Evolutionary conservation across 2,888 invertebrate genomes (phyloP).

Genomic region (Protula sp.): DNA sequence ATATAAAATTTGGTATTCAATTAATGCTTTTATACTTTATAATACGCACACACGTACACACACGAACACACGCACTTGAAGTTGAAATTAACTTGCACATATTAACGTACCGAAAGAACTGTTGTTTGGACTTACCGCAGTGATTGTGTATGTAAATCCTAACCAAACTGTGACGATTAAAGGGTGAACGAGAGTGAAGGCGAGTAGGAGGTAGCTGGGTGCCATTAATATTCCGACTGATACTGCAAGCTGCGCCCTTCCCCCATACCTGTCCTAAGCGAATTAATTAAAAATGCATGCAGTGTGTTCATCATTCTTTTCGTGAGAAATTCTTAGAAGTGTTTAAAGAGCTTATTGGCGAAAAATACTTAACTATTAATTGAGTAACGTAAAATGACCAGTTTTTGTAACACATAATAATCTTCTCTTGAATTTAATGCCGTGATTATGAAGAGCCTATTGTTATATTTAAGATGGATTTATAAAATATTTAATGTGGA

Average conservation of each 20-base stretch:
- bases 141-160: conserved; percentile 53
- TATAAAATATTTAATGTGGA: no score
- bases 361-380: no score
- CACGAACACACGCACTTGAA: no score
- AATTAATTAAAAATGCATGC: background rate
- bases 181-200: conserved; percentile 48
- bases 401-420: background rate
- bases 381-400: background rate
- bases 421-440: no score
- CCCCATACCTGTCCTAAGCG: conserved; percentile 51
- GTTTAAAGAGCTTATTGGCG: background rate
- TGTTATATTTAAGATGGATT: no score
- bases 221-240: conserved; percentile 47
- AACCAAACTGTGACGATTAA: conserved; percentile 52
- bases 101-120: no score
- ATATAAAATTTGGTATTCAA: no score
- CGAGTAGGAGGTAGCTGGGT: conserved; percentile 52
- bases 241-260: conserved; percentile 47
- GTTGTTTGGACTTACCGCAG: conserved; percentile 55
- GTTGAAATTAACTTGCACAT: no score
- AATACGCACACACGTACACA: no score
- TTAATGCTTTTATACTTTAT: no score
- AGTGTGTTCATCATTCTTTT: background rate
- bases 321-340: background rate
- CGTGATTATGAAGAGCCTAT: no score